These are phyloP conservation scores for Philaenus spumarius DNA, from an alignment of 1,140 invertebrate species.

Conservation along the genomic window DNA sequence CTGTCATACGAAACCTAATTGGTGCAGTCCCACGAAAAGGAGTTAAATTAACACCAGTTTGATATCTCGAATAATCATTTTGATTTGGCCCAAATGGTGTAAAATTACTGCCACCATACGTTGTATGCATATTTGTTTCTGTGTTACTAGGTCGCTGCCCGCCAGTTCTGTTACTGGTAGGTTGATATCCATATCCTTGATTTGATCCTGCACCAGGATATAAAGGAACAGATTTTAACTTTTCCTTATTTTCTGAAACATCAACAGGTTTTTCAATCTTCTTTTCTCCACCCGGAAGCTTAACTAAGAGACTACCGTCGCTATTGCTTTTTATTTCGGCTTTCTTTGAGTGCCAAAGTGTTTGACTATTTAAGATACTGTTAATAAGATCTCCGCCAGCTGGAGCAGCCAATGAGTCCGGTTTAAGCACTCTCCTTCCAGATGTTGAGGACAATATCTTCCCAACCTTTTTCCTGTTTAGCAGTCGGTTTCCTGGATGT, in stretches of 20 bases:
- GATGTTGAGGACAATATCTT: slow-evolving; percentile 18
- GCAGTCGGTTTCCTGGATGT: background rate
- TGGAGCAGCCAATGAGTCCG: slow-evolving; percentile 28
- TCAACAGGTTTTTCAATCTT: background rate
- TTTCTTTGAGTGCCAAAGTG: slow-evolving; percentile 61
- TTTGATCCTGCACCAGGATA: slow-evolving; percentile 16
- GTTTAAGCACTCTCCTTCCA: slow-evolving; percentile 31
- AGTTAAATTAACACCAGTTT: background rate
- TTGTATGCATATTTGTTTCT: too few relatives aligned
- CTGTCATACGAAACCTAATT: slow-evolving; percentile 15
- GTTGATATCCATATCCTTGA: background rate
- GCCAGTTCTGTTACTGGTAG: background rate
- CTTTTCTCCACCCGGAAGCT: slow-evolving; percentile 28
- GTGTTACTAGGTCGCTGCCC: background rate
- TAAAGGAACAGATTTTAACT: slow-evolving; percentile 34
- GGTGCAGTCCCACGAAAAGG: slow-evolving; percentile 10
- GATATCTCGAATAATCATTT: too few relatives aligned
- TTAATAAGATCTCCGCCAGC: slow-evolving; percentile 53
- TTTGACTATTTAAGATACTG: slow-evolving; percentile 66
- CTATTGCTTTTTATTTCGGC: slow-evolving; percentile 46
- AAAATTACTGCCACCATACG: too few relatives aligned
- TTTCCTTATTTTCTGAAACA: slow-evolving; percentile 20
- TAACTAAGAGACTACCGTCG: slow-evolving; percentile 44
- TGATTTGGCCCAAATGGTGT: too few relatives aligned
- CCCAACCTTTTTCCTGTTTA: slow-evolving; percentile 22